Base-by-base conservation (phyloP, 2,888 invertebrate genomes). In the Seira sanloemensis region DNA sequence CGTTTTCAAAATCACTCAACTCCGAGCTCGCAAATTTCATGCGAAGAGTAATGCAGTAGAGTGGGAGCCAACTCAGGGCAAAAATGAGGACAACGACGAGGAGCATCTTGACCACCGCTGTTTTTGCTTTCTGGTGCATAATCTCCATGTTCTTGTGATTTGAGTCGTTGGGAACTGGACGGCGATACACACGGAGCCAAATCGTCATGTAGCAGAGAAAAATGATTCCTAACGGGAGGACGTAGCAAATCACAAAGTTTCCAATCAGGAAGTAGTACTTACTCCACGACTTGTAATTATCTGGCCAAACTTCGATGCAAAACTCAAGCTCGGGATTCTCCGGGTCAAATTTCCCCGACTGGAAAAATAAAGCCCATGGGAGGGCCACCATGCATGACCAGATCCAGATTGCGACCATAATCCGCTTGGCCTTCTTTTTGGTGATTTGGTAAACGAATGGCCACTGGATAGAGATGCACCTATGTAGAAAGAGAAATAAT, bases 391-490 rank as follows among this genome's bases (percentile, higher is more conserved):
- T 93, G 87, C 96, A 92, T 0, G 97, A 96, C 89, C 96, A 94
- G 90, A 96, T 93, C 98, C 98, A 98, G 90, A 98, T 97, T 90
- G 96, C 93, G 85, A 96, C 92, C 90, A 98, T 97, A 94, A 97
- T 96, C 91, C 96, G 93, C 74, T 97, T 94, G 5, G 97, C 97
- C 18, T 96, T 94, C 77, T 95, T 93, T 90, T 96, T 97, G 68
- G 97, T 97, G 91, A 98, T 96, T 91, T 97, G 97, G 90, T 95
- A 95, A 90, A 96, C 96, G 90, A 98, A 92, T 0, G 97, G 97
- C 95, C 97, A 97, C 96, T 97, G 98, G 90, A 98, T 98, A 67
- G 98, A 97, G 89, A 98, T 93, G 91, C 97, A 97, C 93, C 97
- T 98, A n/a, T 95, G 21, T 19, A 62, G 54, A 21, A 21, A 58